Evolutionary conservation across 2,113 vertebrate species (phyloP).

Genomic region (Corydoras sp.): DNA sequence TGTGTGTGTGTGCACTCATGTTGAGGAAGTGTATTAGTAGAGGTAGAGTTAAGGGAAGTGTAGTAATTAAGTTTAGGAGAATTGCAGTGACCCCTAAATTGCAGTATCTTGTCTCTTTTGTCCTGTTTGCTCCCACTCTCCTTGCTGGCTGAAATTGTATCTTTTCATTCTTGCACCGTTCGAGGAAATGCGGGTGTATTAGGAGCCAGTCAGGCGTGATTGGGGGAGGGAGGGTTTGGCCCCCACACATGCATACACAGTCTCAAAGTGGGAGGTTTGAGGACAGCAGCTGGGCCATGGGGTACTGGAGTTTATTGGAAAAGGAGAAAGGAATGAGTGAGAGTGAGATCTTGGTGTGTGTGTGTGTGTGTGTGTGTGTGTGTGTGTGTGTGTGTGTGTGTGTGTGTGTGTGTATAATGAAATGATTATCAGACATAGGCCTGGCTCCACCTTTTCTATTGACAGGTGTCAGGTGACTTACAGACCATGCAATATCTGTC

Average conservation of each 20-base stretch:
- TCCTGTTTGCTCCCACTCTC: constrained; percentile 66
- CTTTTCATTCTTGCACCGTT: constrained; percentile 73
- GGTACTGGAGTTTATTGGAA: constrained; percentile 69
- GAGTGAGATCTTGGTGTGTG: constrained; percentile 62
- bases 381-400: constrained; percentile 62
- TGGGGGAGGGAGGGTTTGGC: constrained; percentile 64
- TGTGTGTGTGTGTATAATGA: constrained; percentile 57
- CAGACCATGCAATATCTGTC: constrained; percentile 65
- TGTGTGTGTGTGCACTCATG: constrained; percentile 8
- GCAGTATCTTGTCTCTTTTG: constrained; percentile 96
- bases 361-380: constrained; percentile 56
- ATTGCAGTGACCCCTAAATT: constrained; percentile 88
- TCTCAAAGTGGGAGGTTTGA: constrained; percentile 74
- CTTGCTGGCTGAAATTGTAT: constrained; percentile 83
- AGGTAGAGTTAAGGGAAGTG: constrained; percentile 82
- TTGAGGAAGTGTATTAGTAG: constrained; percentile 46
- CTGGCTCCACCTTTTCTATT: constrained; percentile 54
- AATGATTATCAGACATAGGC: constrained; percentile 70
- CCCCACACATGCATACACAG: constrained; percentile 50
- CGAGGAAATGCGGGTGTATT: constrained; percentile 75
- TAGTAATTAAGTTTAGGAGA: constrained; percentile 88
- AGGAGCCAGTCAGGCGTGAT: constrained; percentile 86
- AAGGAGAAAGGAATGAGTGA: constrained; percentile 14
- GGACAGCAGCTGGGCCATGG: constrained; percentile 88
- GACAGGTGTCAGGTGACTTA: constrained; percentile 71